phyloP scores from a whole-genome alignment of 2,888 invertebrate species.

The Vanessa cardui region DNA sequence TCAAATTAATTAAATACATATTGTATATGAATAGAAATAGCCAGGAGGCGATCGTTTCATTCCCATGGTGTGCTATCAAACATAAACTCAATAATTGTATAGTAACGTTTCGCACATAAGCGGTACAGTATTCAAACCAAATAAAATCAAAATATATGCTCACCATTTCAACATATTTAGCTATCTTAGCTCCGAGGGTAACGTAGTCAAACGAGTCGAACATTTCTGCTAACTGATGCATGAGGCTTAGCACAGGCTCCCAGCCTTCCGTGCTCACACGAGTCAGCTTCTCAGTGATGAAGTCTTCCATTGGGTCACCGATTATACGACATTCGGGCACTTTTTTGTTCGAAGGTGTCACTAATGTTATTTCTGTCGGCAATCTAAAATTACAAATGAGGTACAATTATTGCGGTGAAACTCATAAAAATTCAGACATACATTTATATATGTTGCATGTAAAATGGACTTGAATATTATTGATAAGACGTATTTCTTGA shows the following conservation, averaged over 20 bases:
- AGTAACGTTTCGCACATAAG: too few relatives aligned
- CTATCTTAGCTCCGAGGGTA: conserved; percentile 63
- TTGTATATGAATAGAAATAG: too few relatives aligned
- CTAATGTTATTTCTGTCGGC: conserved; percentile 52
- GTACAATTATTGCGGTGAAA: too few relatives aligned
- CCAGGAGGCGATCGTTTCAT: too few relatives aligned
- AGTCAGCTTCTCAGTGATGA: conserved; percentile 58
- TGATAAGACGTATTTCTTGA: too few relatives aligned
- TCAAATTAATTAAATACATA: too few relatives aligned
- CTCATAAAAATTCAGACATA: too few relatives aligned
- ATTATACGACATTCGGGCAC: conserved; percentile 62
- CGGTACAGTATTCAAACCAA: too few relatives aligned
- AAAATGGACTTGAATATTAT: too few relatives aligned
- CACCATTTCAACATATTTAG: conserved; percentile 67
- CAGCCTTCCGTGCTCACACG: conserved; percentile 57
- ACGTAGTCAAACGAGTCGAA: conserved; percentile 60
- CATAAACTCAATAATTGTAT: too few relatives aligned
- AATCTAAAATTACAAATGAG: conserved; percentile 47
- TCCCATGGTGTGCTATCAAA: too few relatives aligned
- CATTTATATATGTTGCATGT: too few relatives aligned
- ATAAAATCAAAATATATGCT: conserved; percentile 42
- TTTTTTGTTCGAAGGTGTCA: conserved; percentile 53
- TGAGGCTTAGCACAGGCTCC: conserved; percentile 59
- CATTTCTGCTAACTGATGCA: conserved; percentile 65
- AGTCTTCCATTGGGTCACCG: conserved; percentile 54